These are phyloP conservation scores for Miopithecus talapoin DNA, from an alignment of 2,797 vertebrate species.

Conservation along the genomic window DNA sequence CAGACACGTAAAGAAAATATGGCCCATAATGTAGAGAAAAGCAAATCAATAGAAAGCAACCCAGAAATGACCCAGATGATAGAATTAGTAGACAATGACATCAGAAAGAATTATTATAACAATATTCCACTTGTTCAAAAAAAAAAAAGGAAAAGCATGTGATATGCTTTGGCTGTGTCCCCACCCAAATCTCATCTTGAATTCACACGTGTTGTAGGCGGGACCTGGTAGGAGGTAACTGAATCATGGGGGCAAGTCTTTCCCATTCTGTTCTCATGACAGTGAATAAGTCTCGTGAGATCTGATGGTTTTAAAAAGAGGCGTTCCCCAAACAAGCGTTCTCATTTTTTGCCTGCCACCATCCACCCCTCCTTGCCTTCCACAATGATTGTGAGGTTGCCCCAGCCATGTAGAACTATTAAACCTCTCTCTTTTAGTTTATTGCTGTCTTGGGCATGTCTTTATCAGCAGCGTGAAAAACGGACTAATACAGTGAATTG, in stretches of 20 bases:
- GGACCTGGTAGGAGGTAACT: neutral
- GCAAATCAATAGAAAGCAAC: slow-evolving; percentile 2
- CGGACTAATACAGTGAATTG: neutral
- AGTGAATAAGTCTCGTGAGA: neutral
- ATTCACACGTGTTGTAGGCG: neutral
- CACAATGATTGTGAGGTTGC: neutral
- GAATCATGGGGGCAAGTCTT: neutral
- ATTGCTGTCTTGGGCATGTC: neutral
- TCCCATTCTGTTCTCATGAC: neutral
- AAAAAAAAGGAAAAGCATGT: neutral
- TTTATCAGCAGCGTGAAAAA: neutral
- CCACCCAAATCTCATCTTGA: neutral
- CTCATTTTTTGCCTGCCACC: neutral
- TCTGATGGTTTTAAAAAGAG: neutral
- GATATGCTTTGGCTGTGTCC: neutral
- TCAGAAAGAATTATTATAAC: slow-evolving; percentile 10
- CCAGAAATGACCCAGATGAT: neutral
- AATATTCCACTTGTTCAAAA: neutral
- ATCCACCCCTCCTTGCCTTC: neutral
- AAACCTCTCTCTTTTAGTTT: neutral
- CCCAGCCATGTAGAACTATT: neutral
- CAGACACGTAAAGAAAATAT: neutral
- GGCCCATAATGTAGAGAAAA: neutral
- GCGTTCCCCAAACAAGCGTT: neutral
- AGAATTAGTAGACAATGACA: neutral